phyloP scores from a whole-genome alignment of 2,113 vertebrate species.

The Cyanoramphus novaezelandiae region DNA sequence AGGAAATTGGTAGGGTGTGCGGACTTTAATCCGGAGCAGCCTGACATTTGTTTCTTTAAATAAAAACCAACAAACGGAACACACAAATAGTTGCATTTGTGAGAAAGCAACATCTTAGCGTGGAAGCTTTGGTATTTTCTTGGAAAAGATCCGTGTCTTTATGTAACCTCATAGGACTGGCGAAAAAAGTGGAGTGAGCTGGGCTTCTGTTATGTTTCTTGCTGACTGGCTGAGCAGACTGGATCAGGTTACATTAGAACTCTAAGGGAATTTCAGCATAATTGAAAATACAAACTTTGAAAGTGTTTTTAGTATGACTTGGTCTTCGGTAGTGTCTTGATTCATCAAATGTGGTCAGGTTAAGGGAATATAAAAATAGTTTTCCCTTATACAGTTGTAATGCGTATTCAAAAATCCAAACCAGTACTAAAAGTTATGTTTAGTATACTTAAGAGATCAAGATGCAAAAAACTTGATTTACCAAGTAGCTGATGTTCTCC shows the following conservation, averaged over 20 bases:
- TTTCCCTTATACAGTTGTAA: background rate
- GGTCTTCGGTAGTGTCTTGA: background rate
- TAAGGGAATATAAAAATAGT: background rate
- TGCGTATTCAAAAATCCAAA: background rate
- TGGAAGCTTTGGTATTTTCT: background rate
- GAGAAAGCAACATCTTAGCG: background rate
- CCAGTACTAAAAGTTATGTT: background rate
- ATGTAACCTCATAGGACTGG: background rate
- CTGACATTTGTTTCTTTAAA: background rate
- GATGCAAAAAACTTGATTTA: background rate
- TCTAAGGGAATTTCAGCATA: background rate
- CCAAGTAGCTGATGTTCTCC: background rate
- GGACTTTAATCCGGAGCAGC: background rate
- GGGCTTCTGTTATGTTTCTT: background rate
- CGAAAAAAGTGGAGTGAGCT: background rate
- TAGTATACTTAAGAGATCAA: background rate
- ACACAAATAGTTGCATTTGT: background rate
- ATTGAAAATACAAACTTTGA: constrained; percentile 5
- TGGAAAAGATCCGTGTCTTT: background rate
- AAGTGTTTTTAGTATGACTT: constrained; percentile 15
- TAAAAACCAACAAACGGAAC: background rate
- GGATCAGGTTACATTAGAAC: background rate
- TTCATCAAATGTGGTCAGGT: background rate
- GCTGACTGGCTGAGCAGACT: background rate
- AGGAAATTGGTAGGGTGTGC: background rate